Evolutionary conservation across 1,140 invertebrate species (phyloP).

Genomic region (Zaprionus africanus): DNA sequence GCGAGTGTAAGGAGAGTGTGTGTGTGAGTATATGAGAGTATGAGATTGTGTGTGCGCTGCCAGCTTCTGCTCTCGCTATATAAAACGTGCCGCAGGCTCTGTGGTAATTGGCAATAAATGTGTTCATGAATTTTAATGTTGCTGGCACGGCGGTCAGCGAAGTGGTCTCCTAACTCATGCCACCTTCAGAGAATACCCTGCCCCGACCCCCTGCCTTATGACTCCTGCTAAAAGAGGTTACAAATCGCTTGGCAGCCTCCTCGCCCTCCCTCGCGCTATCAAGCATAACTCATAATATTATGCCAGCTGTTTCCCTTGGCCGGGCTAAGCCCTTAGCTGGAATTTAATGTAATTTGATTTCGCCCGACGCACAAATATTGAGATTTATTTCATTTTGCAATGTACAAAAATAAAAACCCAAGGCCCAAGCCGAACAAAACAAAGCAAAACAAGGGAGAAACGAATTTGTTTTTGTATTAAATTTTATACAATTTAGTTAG

Average conservation of each 20-base stretch:
- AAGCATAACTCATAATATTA: slow-evolving; percentile 78
- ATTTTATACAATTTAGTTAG: slow-evolving; percentile 66
- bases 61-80: slow-evolving; percentile 47
- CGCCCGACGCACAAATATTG: slow-evolving; percentile 58
- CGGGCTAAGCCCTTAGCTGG: slow-evolving; percentile 48
- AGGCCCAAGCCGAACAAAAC: neutral
- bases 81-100: slow-evolving; percentile 65
- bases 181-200: neutral
- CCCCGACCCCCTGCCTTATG: neutral
- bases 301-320: slow-evolving; percentile 61
- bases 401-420: slow-evolving; percentile 26
- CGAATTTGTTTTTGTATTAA: slow-evolving; percentile 42
- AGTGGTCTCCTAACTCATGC: slow-evolving; percentile 29
- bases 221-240: slow-evolving; percentile 10
- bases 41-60: slow-evolving; percentile 19
- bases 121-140: slow-evolving; percentile 82
- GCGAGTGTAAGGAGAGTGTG: neutral
- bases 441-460: slow-evolving; percentile 7
- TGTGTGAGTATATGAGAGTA: slow-evolving; percentile 18
- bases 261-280: neutral
- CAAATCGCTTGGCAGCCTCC: slow-evolving; percentile 14
- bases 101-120: slow-evolving; percentile 83
- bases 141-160: slow-evolving; percentile 62
- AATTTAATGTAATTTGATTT: slow-evolving; percentile 80
- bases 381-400: slow-evolving; percentile 80